These are phyloP conservation scores for Botrylloides violaceus DNA, from an alignment of 23 tunicate species.

Conservation along the genomic window DNA sequence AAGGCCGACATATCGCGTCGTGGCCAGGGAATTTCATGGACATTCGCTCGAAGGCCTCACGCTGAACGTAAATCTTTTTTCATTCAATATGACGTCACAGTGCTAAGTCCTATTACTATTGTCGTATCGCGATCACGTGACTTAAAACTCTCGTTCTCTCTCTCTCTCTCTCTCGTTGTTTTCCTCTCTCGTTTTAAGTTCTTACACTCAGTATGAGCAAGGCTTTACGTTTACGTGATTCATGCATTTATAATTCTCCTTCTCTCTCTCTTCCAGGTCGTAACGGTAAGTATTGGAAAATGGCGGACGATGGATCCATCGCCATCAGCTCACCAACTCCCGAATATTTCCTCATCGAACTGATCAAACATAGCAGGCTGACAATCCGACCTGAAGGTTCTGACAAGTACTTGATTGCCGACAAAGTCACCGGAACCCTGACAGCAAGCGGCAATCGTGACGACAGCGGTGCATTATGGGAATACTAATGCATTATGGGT, in stretches of 20 bases:
- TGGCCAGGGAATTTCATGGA: no score
- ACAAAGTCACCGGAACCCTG: slow-evolving; percentile 74
- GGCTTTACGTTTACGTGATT: not conserved
- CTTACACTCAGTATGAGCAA: no score
- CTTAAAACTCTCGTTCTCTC: no score
- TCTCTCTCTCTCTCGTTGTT: no score
- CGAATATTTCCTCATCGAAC: slow-evolving; percentile 49
- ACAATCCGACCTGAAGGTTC: slow-evolving; percentile 53
- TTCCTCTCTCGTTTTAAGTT: no score
- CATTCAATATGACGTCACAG: no score
- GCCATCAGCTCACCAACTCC: slow-evolving; percentile 37
- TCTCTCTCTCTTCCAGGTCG: slow-evolving; percentile 39
- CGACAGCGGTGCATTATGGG: slow-evolving; percentile 52
- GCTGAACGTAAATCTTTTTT: no score
- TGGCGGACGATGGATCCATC: slow-evolving; percentile 43
- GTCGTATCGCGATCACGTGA: no score
- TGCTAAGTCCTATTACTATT: no score
- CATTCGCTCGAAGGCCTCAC: no score
- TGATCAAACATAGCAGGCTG: slow-evolving; percentile 62
- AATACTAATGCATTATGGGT: slow-evolving; percentile 44
- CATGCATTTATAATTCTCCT: not conserved
- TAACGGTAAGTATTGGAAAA: slow-evolving; percentile 74
- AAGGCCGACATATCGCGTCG: no score
- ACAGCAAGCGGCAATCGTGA: slow-evolving; percentile 39
- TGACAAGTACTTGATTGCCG: slow-evolving; percentile 60